These are phyloP conservation scores for Prietella phreatophila DNA, from an alignment of 2,113 vertebrate species.

Conservation along the genomic window DNA sequence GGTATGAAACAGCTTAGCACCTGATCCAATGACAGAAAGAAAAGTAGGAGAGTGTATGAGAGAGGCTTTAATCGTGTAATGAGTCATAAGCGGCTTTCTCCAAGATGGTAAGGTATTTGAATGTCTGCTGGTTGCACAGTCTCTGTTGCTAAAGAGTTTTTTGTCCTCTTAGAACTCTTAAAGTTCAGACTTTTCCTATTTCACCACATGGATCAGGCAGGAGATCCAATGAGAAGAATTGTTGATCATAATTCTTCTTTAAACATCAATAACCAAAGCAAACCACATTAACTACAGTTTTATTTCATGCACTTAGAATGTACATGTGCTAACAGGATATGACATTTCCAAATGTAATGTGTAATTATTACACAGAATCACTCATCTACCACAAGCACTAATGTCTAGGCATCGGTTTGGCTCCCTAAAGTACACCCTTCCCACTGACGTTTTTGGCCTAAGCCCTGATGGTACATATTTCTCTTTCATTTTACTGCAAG, in stretches of 20 bases:
- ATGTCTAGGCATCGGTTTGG: neutral
- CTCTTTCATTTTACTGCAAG: neutral
- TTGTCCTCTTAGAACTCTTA: neutral
- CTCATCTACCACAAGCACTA: neutral
- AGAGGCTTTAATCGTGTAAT: constrained; percentile 32
- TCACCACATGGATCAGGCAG: constrained; percentile 2
- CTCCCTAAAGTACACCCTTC: neutral
- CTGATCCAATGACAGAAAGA: constrained; percentile 28
- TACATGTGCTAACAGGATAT: neutral
- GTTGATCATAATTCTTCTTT: neutral
- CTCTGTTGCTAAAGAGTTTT: constrained; percentile 13
- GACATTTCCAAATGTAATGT: neutral
- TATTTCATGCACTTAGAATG: neutral
- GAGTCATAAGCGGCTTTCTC: constrained; percentile 39
- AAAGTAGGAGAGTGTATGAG: constrained; percentile 13
- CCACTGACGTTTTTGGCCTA: neutral
- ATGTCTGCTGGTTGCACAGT: constrained; percentile 36
- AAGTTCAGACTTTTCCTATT: neutral
- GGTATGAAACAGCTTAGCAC: neutral
- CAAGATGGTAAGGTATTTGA: constrained; percentile 22
- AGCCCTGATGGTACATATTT: neutral
- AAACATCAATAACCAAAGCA: neutral
- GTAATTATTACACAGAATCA: neutral
- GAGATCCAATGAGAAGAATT: neutral
- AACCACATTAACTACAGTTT: neutral